Percentiles rank a stretch among this genome's conserved stretches.
These are phyloP conservation scores for Caenorhabditis tropicalis DNA, from an alignment of 1,140 invertebrate species.

Conservation along the genomic window DNA sequence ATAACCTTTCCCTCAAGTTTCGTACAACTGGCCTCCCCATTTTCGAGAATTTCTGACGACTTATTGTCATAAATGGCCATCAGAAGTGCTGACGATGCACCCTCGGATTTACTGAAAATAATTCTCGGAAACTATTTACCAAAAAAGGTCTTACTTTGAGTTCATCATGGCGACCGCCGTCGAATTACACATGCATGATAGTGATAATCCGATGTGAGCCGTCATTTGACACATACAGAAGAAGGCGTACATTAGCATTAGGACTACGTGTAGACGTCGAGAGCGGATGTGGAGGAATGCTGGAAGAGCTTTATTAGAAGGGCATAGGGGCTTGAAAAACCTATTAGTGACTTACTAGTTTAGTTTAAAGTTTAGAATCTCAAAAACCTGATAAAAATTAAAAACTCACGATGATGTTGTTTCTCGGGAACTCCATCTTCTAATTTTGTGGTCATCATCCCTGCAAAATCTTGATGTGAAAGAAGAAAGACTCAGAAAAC, in stretches of 20 bases:
- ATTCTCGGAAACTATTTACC: too few species aligned
- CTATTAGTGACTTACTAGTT: too few species aligned
- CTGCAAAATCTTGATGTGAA: background rate
- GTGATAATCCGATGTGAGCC: conserved; percentile 36
- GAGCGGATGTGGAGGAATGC: conserved; percentile 43
- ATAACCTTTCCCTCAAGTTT: background rate
- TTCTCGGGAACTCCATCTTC: background rate
- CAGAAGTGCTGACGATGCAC: background rate
- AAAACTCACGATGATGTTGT: conserved; percentile 18
- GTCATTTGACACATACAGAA: conserved; percentile 38
- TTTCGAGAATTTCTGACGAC: background rate
- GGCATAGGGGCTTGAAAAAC: too few species aligned
- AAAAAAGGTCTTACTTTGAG: background rate
- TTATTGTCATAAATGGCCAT: background rate
- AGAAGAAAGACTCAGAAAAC: background rate
- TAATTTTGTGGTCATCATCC: too few species aligned
- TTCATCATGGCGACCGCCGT: conserved; percentile 45
- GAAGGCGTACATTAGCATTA: conserved; percentile 35
- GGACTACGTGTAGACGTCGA: conserved; percentile 45
- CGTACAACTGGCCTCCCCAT: background rate
- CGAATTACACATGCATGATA: conserved; percentile 49
- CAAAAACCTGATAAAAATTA: too few species aligned
- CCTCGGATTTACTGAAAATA: background rate
- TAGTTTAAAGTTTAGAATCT: too few species aligned
- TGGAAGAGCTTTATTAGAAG: background rate